Percentiles rank a stretch among this genome's conserved stretches.
These are phyloP conservation scores for Antitype chi DNA, from an alignment of 2,888 invertebrate genomes.

Conservation along the genomic window DNA sequence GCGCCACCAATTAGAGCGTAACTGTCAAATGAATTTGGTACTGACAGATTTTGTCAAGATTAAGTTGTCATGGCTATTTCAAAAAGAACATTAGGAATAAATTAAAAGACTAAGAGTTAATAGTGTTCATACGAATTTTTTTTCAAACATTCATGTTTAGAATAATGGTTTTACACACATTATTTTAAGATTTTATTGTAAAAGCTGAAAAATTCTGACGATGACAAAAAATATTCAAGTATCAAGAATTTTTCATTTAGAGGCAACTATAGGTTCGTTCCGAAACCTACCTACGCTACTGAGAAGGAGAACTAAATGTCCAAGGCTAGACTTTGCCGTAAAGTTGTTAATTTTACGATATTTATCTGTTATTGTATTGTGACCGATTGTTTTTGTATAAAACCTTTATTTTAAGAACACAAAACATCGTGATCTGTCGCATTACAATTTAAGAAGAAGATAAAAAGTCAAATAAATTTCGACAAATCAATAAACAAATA, in stretches of 20 bases:
- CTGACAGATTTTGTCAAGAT: not conserved
- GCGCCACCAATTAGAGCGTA: not conserved
- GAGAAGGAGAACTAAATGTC: too few species aligned
- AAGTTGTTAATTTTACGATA: not conserved
- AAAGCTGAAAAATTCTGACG: not conserved
- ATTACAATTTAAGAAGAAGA: not conserved
- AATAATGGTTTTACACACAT: not conserved
- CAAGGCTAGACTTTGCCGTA: not conserved
- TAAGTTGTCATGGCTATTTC: not conserved
- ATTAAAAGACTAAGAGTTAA: not conserved
- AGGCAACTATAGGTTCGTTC: constrained; percentile 39
- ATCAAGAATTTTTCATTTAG: constrained; percentile 66
- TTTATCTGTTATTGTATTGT: not conserved
- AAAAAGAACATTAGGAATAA: not conserved
- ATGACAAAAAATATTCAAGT: constrained; percentile 54
- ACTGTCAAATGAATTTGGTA: not conserved
- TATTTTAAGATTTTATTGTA: not conserved
- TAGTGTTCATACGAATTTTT: too few species aligned
- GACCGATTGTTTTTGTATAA: not conserved
- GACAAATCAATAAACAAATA: too few species aligned
- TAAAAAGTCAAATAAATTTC: not conserved
- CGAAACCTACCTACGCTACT: constrained; percentile 26
- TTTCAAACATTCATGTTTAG: not conserved
- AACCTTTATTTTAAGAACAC: not conserved
- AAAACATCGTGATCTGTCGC: not conserved